Conservation (phyloP, 2,797 vertebrate genomes). For the Silurus lanzhouensis region DNA sequence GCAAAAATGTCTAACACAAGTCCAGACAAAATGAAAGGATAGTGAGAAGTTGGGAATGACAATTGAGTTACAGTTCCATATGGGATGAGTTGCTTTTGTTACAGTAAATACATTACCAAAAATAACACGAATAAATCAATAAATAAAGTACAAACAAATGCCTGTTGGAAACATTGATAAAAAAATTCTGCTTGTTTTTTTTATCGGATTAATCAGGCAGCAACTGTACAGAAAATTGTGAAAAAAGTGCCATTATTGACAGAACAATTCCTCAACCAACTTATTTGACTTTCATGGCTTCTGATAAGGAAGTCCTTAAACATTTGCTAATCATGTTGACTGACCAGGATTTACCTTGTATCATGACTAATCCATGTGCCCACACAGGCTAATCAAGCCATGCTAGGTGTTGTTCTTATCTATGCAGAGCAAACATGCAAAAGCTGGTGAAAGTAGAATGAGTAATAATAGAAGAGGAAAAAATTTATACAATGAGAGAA, state of each 20-base stretch:
- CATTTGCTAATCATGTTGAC: not conserved
- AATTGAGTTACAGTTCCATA: not conserved
- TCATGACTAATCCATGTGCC: not conserved
- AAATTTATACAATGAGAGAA: too few relatives aligned
- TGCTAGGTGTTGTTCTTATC: not conserved
- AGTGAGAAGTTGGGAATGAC: not conserved
- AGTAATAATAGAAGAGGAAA: too few relatives aligned
- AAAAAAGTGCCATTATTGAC: not conserved
- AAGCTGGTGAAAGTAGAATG: not conserved
- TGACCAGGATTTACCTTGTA: not conserved
- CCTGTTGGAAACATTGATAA: not conserved
- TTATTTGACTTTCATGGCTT: not conserved
- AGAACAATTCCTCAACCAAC: not conserved
- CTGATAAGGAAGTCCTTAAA: not conserved
- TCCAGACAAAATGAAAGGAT: not conserved
- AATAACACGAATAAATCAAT: not conserved
- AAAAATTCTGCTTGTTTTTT: not conserved
- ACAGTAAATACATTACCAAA: not conserved
- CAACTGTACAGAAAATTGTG: too few relatives aligned
- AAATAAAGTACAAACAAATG: not conserved
- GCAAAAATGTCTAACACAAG: too few relatives aligned
- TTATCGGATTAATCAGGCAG: too few relatives aligned
- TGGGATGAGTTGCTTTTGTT: not conserved
- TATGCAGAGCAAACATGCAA: not conserved
- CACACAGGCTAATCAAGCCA: not conserved